These are phyloP conservation scores for Sylvia borin DNA, from an alignment of 2,797 vertebrate species.

Conservation along the genomic window DNA sequence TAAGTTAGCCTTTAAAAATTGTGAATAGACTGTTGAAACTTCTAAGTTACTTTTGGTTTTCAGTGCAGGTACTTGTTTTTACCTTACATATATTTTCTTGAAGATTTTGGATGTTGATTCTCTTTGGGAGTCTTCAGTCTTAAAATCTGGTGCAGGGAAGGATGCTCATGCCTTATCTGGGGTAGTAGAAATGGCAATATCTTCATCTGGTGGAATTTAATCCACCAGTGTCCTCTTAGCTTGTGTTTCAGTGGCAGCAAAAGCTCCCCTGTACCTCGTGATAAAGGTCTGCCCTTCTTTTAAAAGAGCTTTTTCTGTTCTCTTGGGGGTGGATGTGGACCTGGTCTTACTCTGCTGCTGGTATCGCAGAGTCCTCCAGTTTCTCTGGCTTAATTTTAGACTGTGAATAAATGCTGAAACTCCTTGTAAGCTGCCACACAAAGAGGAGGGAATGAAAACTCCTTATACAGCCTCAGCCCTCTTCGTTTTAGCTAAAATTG, in stretches of 20 bases:
- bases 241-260: not conserved
- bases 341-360: not conserved
- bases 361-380: not conserved
- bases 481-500: not conserved
- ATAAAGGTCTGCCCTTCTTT: not conserved
- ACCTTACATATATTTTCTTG: not conserved
- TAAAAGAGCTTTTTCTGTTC: not conserved
- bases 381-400: not conserved
- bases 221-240: not conserved
- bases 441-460: not conserved
- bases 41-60: not conserved
- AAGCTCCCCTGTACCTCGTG: not conserved
- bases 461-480: not conserved
- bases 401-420: not conserved
- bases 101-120: accelerated
- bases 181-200: not conserved
- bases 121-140: not conserved
- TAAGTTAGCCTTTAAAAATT: not conserved
- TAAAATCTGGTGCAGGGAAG: not conserved
- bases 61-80: not conserved
- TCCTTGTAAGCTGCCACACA: not conserved
- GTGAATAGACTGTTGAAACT: not conserved
- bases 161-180: not conserved
- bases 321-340: not conserved
- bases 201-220: not conserved